These are phyloP conservation scores for Caenorhabditis sp. DNA, from an alignment of 2,888 invertebrate species.

Conservation along the genomic window DNA sequence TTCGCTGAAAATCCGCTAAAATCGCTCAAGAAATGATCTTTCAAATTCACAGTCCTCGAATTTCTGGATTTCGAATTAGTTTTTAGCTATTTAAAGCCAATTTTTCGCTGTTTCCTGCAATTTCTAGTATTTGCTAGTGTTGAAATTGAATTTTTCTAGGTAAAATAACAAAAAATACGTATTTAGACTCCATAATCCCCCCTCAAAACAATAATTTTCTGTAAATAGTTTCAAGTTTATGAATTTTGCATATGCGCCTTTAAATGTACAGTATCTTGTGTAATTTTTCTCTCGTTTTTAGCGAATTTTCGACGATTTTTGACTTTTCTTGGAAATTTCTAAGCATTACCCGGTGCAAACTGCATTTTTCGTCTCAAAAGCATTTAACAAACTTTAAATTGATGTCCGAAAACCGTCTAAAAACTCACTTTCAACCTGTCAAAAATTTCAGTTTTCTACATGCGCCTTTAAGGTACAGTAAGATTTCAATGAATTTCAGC, in stretches of 20 bases:
- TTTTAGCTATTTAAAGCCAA: no score
- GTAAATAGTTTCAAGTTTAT: no score
- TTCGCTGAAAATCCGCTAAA: no score
- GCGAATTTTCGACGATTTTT: background rate
- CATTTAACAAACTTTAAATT: background rate
- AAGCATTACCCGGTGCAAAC: background rate
- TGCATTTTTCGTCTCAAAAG: background rate
- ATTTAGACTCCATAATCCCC: no score
- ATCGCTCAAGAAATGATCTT: no score
- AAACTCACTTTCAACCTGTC: background rate
- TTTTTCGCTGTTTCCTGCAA: no score
- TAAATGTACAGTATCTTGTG: constrained; percentile 16
- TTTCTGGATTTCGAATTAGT: no score
- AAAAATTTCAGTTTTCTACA: background rate
- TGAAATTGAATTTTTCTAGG: no score
- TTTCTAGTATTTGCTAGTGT: no score
- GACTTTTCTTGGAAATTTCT: background rate
- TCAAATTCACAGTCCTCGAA: no score
- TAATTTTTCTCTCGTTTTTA: background rate
- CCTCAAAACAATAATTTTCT: no score
- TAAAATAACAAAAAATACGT: no score
- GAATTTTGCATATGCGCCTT: constrained; percentile 22
- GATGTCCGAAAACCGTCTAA: background rate
- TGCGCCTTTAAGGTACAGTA: constrained; percentile 25
- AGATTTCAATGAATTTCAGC: background rate